Conservation (phyloP, 2,113 vertebrate genomes). For the Nyctibius bracteatus region DNA sequence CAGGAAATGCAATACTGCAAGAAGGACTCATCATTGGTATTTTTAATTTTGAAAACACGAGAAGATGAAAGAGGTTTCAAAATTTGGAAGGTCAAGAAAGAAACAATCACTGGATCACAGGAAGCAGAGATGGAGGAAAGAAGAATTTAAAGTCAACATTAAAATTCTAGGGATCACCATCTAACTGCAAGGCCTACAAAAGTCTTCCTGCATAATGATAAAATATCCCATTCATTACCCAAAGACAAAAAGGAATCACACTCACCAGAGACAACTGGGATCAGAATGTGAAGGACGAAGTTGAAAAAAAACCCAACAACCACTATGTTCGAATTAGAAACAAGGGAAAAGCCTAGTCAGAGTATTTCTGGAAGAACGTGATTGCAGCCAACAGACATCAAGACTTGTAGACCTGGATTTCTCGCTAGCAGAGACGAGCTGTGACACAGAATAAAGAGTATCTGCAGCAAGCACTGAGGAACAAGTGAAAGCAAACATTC, state of each 20-base stretch:
- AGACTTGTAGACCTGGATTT: neutral
- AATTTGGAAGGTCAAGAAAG: neutral
- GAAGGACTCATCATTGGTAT: neutral
- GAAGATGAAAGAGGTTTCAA: neutral
- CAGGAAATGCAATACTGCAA: neutral
- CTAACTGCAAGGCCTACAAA: neutral
- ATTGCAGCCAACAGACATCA: neutral
- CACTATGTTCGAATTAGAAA: neutral
- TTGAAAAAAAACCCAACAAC: neutral
- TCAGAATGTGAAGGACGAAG: neutral
- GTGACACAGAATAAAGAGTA: neutral
- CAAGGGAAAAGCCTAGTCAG: neutral
- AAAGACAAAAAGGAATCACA: neutral
- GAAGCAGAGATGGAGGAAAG: neutral
- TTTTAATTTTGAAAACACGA: neutral
- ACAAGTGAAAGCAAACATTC: neutral
- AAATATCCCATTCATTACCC: neutral
- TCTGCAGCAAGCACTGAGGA: neutral
- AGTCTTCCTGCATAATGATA: neutral
- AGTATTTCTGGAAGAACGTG: neutral
- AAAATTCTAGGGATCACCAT: neutral
- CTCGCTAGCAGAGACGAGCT: neutral
- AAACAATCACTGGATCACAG: neutral
- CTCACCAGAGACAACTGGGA: neutral
- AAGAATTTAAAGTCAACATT: neutral